Evolutionary conservation across 2,113 vertebrate species (phyloP).

Genomic region (Eclectus roratus): DNA sequence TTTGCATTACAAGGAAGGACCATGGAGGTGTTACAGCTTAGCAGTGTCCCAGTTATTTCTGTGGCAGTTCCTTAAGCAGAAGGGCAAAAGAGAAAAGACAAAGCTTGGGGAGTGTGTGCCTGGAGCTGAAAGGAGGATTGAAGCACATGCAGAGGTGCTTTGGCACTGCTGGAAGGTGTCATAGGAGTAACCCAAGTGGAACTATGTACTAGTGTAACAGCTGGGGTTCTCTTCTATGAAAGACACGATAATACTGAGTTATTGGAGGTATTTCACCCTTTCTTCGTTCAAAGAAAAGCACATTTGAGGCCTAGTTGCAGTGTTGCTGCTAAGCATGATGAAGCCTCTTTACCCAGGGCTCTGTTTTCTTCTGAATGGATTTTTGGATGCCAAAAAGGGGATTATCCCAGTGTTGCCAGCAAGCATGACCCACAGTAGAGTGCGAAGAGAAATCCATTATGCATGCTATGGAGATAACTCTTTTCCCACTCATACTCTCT

Average conservation of each 20-base stretch:
- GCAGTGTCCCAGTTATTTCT: background rate
- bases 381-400: background rate
- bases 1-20: background rate
- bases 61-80: background rate
- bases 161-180: background rate
- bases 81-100: background rate
- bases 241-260: background rate
- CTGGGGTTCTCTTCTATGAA: background rate
- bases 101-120: background rate
- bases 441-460: background rate
- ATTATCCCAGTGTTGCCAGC: background rate
- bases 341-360: background rate
- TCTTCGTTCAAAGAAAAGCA: background rate
- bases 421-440: fast-evolving
- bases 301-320: background rate
- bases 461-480: fast-evolving
- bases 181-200: fast-evolving
- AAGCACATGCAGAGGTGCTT: background rate
- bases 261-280: background rate
- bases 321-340: background rate
- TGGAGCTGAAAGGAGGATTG: background rate
- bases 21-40: background rate
- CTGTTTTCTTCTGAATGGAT: background rate
- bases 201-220: background rate
- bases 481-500: background rate